Base-by-base conservation (phyloP, 2,113 vertebrate species). In the Xiphophorus couchianus region DNA sequence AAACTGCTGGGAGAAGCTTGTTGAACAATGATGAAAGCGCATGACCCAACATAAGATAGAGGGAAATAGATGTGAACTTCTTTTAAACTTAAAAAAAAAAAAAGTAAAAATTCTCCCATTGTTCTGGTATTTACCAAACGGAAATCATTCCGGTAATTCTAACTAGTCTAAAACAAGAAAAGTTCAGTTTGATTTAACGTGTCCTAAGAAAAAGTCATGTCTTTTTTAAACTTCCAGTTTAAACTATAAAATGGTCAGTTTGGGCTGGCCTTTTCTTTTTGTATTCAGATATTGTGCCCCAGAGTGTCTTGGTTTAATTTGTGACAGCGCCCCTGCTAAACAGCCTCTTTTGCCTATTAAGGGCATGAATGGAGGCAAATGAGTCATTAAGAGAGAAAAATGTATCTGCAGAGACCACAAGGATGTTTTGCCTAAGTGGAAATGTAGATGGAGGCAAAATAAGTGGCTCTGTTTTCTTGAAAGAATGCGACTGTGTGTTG, bases 361-460 rank as follows among this genome's bases (percentile, higher is more conserved):
- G 35, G 29, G 58, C 22, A 69, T 35, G 44, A 31, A 12, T 19
- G n/a, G 11, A 48, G 22, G 62, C 65, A 39, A 33, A 31, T 62
- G 65, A 71, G 75, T 44, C 29, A 84, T 35, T 0, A 5, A 28
- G 35, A 31, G 66, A 71, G 76, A 84, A 79, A 82, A 74, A 84
- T 69, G 58, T 67, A 76, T 82, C 19, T 19, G 63, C 13, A 25
- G 70, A 79, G 35, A 60, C 64, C 58, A 63, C 78, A 82, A 70
- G 62, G 71, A 48, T 66, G 31, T 74, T 89, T 82, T 58, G 66
- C 72, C 29, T 31, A 69, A 77, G 61, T 76, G 78, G 62, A 88
- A 84, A 84, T 80, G 72, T 64, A 75, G 69, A 84, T 82, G 76
- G 80, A 76, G 42, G 42, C 39, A 44, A 35, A 54, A 29, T 76